Evolutionary conservation across 1,140 invertebrate species (phyloP).

Genomic region (Zaprionus vittiger): DNA sequence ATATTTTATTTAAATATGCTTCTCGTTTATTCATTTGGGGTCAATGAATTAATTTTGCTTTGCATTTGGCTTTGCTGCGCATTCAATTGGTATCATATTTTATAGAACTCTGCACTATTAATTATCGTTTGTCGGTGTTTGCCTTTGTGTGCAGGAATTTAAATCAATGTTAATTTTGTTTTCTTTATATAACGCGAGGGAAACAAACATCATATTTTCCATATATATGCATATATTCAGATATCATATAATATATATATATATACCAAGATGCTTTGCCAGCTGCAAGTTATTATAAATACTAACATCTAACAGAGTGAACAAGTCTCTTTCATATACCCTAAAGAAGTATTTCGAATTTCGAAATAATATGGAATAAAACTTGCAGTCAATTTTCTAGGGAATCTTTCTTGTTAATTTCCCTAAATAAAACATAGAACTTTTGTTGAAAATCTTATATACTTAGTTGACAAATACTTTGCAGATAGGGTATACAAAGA

Average conservation of each 20-base stretch:
- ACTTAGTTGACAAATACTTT: no score
- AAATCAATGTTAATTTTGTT: slow-evolving; percentile 7
- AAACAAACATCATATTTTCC: not conserved
- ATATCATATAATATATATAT: not conserved
- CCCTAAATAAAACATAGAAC: no score
- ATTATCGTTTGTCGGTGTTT: slow-evolving; percentile 4
- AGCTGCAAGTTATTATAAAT: not conserved
- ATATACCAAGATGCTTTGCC: not conserved
- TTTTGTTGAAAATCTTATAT: no score
- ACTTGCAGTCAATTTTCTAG: no score
- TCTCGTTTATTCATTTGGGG: slow-evolving; percentile 54
- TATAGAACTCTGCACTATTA: slow-evolving; percentile 13
- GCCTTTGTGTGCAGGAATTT: not conserved
- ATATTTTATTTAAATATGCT: slow-evolving; percentile 70
- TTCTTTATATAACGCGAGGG: not conserved
- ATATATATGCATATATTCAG: not conserved
- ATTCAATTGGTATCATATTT: slow-evolving; percentile 29
- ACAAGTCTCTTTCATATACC: not conserved
- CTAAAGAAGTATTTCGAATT: not conserved
- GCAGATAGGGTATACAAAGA: not conserved
- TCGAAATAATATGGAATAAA: no score
- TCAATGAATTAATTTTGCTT: slow-evolving; percentile 69
- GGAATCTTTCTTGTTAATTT: no score
- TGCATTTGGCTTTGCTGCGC: slow-evolving; percentile 43
- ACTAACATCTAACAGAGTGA: not conserved